These are phyloP conservation scores for Encarsia formosa DNA, from an alignment of 2,888 invertebrate species.

Conservation along the genomic window DNA sequence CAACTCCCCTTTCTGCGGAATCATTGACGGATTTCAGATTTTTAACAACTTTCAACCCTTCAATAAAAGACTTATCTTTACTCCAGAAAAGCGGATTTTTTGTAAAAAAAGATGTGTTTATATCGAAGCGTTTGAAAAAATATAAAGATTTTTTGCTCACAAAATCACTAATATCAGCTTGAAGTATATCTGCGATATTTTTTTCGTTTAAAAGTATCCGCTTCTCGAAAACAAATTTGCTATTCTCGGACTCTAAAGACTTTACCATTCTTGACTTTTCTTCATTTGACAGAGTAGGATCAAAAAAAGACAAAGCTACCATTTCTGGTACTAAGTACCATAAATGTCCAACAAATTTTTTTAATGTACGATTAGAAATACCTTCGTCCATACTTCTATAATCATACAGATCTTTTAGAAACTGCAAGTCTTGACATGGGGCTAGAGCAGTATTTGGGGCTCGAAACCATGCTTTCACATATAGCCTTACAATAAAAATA, in stretches of 20 bases:
- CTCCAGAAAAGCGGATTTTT: too few species aligned
- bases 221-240: background rate
- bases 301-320: conserved; percentile 3
- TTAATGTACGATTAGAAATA: background rate
- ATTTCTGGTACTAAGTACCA: conserved; percentile 5
- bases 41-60: too few species aligned
- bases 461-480: conserved; percentile 9
- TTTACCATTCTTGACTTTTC: background rate
- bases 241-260: background rate
- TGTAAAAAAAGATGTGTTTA: too few species aligned
- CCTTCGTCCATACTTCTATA: background rate
- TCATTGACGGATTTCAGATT: too few species aligned
- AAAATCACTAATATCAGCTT: background rate
- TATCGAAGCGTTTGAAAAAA: background rate
- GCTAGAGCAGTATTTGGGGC: conserved; percentile 5
- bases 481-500: conserved; percentile 8
- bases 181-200: background rate
- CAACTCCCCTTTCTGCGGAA: too few species aligned
- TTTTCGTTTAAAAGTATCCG: background rate
- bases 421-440: conserved; percentile 4
- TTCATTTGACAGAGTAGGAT: background rate
- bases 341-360: background rate
- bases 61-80: too few species aligned
- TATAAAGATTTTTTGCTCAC: too few species aligned
- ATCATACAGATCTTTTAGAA: background rate